A percentile compares a stretch with the other conserved stretches of the same genome.
Evolutionary conservation across 1,140 invertebrate genomes (phyloP).

Genomic region (Drosophila equinoxialis): DNA sequence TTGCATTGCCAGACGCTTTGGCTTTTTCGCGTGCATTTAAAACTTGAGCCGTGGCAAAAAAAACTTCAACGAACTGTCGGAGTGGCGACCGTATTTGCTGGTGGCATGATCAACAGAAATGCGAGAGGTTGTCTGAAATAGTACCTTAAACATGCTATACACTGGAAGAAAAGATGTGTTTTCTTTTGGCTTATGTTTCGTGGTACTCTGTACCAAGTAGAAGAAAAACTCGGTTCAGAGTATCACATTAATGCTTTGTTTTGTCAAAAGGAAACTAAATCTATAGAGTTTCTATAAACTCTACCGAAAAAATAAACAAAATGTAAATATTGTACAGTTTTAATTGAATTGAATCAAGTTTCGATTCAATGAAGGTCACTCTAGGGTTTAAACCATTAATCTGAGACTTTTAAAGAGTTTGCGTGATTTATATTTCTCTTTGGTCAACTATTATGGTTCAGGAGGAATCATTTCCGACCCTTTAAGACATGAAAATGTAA

Average conservation of each 20-base stretch:
- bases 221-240: no score
- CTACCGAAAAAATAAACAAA: no score
- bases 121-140: constrained; percentile 28
- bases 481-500: no score
- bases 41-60: constrained; percentile 27
- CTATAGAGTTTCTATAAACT: no score
- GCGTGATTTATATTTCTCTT: no score
- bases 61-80: not conserved
- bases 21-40: constrained; percentile 41
- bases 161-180: constrained; percentile 25
- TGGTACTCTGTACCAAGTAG: no score
- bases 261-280: no score
- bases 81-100: constrained; percentile 21
- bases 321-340: not conserved
- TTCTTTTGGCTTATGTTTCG: not conserved
- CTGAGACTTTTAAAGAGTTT: not conserved
- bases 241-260: no score
- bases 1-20: constrained; percentile 49
- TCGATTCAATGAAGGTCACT: not conserved
- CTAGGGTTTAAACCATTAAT: not conserved
- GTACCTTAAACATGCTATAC: constrained; percentile 24
- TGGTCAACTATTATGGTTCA: no score
- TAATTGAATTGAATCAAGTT: not conserved
- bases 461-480: not conserved
- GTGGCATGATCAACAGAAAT: constrained; percentile 55